Evolutionary conservation across 37 sponge, comb jelly and placozoan genomes (phyloP).

Genomic region (Corticium candelabrum): DNA sequence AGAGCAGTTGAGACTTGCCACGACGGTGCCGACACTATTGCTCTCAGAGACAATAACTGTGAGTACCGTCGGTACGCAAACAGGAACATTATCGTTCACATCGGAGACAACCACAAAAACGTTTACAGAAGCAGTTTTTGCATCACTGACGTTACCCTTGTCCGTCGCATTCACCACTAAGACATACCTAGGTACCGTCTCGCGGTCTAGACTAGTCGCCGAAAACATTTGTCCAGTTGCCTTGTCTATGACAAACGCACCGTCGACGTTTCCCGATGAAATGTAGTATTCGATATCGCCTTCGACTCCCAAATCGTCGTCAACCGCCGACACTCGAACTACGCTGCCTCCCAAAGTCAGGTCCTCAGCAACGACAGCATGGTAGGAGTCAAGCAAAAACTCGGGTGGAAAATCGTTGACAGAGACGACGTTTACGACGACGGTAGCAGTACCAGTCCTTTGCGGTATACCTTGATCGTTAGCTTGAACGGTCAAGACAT

Average conservation of each 20-base stretch:
- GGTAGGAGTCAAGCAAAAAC: not conserved
- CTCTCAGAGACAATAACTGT: slow-evolving; percentile 29
- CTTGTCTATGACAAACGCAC: slow-evolving; percentile 7
- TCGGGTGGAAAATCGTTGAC: slow-evolving; percentile 53
- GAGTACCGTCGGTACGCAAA: slow-evolving; percentile 14
- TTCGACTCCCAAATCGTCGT: not conserved
- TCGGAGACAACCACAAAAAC: not conserved
- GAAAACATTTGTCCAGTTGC: slow-evolving; percentile 32
- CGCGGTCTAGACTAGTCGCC: slow-evolving; percentile 16
- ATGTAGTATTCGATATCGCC: not conserved
- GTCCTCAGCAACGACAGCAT: not conserved
- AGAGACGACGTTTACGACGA: slow-evolving; percentile 32
- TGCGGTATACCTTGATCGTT: slow-evolving; percentile 23
- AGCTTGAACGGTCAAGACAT: slow-evolving; percentile 23
- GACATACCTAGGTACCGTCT: not conserved
- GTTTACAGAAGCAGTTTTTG: not conserved
- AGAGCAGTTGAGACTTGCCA: not conserved
- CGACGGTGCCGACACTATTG: not conserved
- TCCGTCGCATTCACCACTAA: not conserved
- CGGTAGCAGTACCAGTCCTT: not conserved
- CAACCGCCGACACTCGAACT: not conserved
- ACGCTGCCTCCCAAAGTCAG: not conserved
- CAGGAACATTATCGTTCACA: not conserved
- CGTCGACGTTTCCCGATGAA: not conserved
- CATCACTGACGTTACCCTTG: not conserved